phyloP scores from a whole-genome alignment of 2,113 vertebrate species.

The Esox niger region DNA sequence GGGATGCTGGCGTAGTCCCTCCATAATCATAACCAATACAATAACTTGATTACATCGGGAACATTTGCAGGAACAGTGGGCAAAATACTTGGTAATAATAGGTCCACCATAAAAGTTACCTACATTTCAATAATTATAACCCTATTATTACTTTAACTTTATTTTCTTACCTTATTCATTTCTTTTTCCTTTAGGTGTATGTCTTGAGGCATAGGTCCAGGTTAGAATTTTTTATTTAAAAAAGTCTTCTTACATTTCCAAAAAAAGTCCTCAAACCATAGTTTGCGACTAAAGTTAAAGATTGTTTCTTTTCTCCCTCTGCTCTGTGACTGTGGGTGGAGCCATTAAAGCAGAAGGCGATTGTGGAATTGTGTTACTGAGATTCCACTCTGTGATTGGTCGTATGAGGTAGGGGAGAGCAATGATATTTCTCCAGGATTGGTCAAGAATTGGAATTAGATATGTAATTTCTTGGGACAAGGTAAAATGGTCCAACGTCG shows the following conservation, averaged over 20 bases:
- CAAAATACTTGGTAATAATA: neutral
- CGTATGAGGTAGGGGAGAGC: constrained; percentile 29
- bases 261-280: constrained; percentile 41
- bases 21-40: neutral
- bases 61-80: neutral
- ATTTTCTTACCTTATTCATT: constrained; percentile 61
- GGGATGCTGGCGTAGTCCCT: neutral
- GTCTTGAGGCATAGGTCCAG: neutral
- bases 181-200: constrained; percentile 48
- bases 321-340: constrained; percentile 51
- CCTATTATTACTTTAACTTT: neutral
- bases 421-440: constrained; percentile 32
- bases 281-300: constrained; percentile 38
- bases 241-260: constrained; percentile 14
- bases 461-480: constrained; percentile 5
- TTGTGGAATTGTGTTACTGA: constrained; percentile 51
- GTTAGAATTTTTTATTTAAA: constrained; percentile 25
- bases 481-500: neutral
- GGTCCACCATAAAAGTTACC: neutral
- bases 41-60: neutral
- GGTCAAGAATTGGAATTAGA: constrained; percentile 26
- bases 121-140: neutral
- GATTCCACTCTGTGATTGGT: constrained; percentile 48
- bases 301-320: constrained; percentile 61
- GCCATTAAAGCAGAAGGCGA: constrained; percentile 30